phyloP scores from a whole-genome alignment of 2,888 invertebrate genomes.

The Andrena dorsata region DNA sequence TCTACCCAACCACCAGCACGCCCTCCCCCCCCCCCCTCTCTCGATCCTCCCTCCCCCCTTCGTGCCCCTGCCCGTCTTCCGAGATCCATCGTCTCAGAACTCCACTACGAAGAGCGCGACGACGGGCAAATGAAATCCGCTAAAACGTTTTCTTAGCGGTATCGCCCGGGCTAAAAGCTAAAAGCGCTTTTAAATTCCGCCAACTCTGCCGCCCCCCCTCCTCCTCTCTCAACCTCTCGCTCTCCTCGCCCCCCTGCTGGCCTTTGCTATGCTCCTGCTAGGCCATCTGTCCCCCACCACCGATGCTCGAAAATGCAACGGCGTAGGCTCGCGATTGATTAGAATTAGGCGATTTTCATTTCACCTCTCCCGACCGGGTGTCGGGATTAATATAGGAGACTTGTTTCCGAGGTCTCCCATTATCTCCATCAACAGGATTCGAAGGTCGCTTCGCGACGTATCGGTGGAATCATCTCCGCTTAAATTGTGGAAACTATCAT shows the following conservation, averaged over 20 bases:
- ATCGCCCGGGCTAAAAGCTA: conserved; percentile 81
- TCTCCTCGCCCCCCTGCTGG: conserved; percentile 9
- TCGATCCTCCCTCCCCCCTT: conserved; percentile 7
- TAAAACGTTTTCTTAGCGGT: conserved; percentile 82
- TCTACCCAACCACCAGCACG: conserved; percentile 39
- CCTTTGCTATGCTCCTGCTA: conserved; percentile 37
- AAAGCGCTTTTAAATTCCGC: conserved; percentile 82
- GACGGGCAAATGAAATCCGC: conserved; percentile 81
- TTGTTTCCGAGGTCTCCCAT: too few relatives aligned
- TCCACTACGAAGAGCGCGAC: conserved; percentile 67
- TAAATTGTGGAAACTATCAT: not conserved
- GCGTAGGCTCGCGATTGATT: conserved; percentile 5
- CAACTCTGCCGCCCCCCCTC: conserved; percentile 65
- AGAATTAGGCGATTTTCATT: not conserved
- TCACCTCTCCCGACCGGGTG: not conserved
- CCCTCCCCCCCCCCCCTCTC: conserved; percentile 26
- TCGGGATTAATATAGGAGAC: too few relatives aligned
- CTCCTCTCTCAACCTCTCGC: conserved; percentile 9
- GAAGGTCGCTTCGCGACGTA: too few relatives aligned
- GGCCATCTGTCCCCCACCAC: conserved; percentile 42
- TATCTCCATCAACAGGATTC: too few relatives aligned
- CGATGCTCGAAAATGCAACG: conserved; percentile 2
- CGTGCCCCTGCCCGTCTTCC: conserved; percentile 53
- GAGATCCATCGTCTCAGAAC: conserved; percentile 73
- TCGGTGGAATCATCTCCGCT: too few relatives aligned